Evolutionary conservation across 2,113 vertebrate species (phyloP).

Genomic region (Ahaetulla prasina): DNA sequence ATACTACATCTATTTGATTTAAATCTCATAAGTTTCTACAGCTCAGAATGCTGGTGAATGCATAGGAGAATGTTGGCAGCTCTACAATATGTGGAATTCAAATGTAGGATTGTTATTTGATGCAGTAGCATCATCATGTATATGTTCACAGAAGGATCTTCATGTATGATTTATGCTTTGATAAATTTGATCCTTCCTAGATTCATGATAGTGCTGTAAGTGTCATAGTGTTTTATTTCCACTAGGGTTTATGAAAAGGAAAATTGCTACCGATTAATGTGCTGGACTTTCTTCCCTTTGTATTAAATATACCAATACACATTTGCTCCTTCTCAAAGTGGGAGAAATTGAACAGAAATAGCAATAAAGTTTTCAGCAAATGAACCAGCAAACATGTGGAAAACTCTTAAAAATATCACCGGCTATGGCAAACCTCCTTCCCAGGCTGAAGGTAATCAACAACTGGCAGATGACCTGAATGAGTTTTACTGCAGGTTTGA

Average conservation of each 20-base stretch:
- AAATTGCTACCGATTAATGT: neutral
- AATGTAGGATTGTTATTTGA: neutral
- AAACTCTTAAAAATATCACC: too few relatives aligned
- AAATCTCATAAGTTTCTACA: too few relatives aligned
- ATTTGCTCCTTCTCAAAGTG: neutral
- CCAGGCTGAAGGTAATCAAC: too few relatives aligned
- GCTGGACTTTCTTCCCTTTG: neutral
- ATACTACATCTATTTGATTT: neutral
- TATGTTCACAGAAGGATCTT: neutral
- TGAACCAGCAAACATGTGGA: too few relatives aligned
- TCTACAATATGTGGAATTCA: neutral
- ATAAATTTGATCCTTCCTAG: conserved; percentile 12
- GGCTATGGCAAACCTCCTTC: too few relatives aligned
- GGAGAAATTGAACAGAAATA: conserved; percentile 7
- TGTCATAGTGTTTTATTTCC: conserved; percentile 15
- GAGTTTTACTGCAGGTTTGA: too few relatives aligned
- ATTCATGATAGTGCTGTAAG: neutral
- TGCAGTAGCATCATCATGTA: neutral
- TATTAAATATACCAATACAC: neutral
- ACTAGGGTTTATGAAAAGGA: fast-evolving
- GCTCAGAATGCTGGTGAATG: neutral
- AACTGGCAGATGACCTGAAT: too few relatives aligned
- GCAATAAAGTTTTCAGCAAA: too few relatives aligned
- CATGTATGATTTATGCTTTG: neutral
- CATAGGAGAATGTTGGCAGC: neutral